Conservation (phyloP, 2,113 vertebrate genomes). For the Corythaeola cristata region DNA sequence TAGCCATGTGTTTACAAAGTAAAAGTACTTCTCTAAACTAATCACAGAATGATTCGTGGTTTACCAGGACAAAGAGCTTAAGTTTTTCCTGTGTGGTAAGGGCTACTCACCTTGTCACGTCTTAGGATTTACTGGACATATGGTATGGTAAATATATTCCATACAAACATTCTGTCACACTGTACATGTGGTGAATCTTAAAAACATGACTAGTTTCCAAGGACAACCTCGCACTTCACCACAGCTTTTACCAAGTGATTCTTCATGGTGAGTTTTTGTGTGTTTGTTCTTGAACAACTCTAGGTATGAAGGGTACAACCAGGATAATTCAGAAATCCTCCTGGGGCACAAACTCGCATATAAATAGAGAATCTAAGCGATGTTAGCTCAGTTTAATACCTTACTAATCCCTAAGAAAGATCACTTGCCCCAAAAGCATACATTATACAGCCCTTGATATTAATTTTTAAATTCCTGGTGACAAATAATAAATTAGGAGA, state of each 20-base stretch:
- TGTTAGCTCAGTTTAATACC: not conserved
- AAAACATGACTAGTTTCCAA: not conserved
- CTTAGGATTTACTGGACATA: not conserved
- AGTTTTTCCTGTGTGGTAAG: not conserved
- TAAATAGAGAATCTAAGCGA: not conserved
- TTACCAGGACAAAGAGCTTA: not conserved
- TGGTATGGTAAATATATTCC: not conserved
- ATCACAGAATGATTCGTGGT: not conserved
- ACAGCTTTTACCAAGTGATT: not conserved
- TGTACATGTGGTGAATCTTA: not conserved
- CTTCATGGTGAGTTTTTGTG: not conserved
- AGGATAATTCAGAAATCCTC: not conserved
- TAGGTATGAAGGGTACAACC: not conserved
- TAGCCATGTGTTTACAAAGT: not conserved
- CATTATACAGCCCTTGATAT: not conserved
- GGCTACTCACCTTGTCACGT: not conserved
- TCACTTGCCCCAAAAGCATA: not conserved
- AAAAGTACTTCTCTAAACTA: not conserved
- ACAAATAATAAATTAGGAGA: not conserved
- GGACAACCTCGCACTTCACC: not conserved
- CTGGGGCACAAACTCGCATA: not conserved
- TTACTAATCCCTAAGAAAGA: not conserved
- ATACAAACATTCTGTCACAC: not conserved
- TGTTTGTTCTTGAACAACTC: not conserved
- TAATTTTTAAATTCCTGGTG: not conserved